A percentile compares a stretch with the other conserved stretches of the same genome.
These are phyloP conservation scores for Microtus montanus DNA, from an alignment of 2,113 vertebrate species.

Conservation along the genomic window DNA sequence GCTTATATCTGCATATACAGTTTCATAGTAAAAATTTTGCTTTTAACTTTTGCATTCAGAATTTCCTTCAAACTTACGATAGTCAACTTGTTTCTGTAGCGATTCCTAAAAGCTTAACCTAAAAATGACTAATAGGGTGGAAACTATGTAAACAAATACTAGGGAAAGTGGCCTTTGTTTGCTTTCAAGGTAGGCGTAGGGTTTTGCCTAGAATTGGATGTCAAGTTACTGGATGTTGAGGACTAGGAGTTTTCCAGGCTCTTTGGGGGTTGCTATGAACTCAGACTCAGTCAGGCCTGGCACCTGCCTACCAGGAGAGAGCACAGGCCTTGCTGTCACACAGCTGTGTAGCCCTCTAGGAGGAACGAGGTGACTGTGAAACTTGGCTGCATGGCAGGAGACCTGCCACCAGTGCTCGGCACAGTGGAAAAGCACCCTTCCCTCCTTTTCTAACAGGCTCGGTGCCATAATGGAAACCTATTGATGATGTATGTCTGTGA, in stretches of 20 bases:
- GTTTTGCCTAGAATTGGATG: not conserved
- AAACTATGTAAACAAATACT: not conserved
- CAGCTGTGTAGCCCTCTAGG: not conserved
- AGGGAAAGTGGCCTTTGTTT: not conserved
- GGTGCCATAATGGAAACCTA: not conserved
- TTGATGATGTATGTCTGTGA: not conserved
- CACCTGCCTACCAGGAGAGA: not conserved
- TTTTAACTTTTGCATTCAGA: not conserved
- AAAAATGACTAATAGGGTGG: not conserved
- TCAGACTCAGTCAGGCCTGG: not conserved
- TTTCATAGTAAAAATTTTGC: conserved; percentile 17
- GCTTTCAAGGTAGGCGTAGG: not conserved
- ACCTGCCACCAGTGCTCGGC: not conserved
- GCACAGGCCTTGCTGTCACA: not conserved
- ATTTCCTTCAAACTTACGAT: not conserved
- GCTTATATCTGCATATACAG: not conserved
- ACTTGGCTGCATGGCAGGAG: accelerated
- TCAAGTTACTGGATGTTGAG: not conserved
- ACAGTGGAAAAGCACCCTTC: not conserved
- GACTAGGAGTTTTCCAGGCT: not conserved
- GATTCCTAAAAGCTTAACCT: conserved; percentile 46
- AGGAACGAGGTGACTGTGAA: not conserved
- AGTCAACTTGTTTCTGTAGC: not conserved
- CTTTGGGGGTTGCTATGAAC: not conserved
- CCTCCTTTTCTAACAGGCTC: not conserved